Evolutionary conservation across 2,888 invertebrate species (phyloP).

Genomic region (Drosophila percnosoma): DNA sequence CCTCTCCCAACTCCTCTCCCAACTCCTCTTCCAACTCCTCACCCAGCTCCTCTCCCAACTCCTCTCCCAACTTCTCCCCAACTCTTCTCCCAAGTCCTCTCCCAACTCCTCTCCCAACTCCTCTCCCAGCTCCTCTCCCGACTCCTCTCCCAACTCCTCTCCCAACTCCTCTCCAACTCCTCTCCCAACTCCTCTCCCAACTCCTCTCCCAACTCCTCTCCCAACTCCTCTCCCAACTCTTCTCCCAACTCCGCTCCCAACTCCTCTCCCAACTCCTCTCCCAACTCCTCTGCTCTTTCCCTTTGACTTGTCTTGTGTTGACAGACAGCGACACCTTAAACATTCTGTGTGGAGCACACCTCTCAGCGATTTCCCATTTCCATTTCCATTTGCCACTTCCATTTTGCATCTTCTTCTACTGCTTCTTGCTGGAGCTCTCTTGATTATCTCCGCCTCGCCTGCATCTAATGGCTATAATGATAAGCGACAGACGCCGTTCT

Average conservation of each 20-base stretch:
- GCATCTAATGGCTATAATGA: slow-evolving; percentile 65
- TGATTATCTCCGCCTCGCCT: slow-evolving; percentile 68
- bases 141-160: no score
- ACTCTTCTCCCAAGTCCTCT: neutral
- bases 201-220: neutral
- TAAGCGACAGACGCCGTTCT: slow-evolving; percentile 31
- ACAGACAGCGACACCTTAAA: slow-evolving; percentile 56
- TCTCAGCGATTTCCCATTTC: slow-evolving; percentile 10
- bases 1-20: neutral
- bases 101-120: neutral
- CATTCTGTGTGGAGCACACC: slow-evolving; percentile 49
- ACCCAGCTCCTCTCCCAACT: neutral
- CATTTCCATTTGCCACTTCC: slow-evolving; percentile 20
- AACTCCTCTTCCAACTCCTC: neutral
- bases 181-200: neutral
- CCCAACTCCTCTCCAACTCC: neutral
- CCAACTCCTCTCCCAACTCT: neutral
- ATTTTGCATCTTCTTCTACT: slow-evolving; percentile 25
- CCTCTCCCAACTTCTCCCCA: neutral
- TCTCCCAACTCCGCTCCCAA: neutral
- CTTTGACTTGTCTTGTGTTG: slow-evolving; percentile 5
- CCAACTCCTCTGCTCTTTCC: neutral
- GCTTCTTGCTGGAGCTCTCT: slow-evolving; percentile 4
- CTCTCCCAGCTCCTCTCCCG: no score
- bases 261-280: neutral